Evolutionary conservation across 2,888 invertebrate species (phyloP), one percentile per base, ranked within the genome.

Genomic region (Drosophila emarginata): DNA sequence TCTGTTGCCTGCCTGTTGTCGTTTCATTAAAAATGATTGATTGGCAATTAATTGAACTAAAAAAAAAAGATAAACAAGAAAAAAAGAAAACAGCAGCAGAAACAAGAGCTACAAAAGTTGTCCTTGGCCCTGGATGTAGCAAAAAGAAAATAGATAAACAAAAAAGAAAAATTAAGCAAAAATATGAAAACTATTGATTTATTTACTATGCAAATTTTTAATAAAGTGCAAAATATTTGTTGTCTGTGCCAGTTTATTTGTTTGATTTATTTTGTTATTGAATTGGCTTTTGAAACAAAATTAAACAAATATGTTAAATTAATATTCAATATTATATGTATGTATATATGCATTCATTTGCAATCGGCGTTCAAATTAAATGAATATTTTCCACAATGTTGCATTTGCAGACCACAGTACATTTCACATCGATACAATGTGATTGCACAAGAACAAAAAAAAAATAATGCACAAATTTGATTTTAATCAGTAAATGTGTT

Each of bases 1-100:
- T n/a, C 39, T 14, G 52, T 45, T 40, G 36, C 40, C 60, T 64
- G 60, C 59, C 71, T 50, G 61, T 63, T 62, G 74, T 71, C 74
- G 74, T 83, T 87, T 89, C 89, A 87, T 89, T 88, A 89, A 87
- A 89, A 85, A 87, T 89, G 89, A 89, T 89, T 88, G 88, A 89
- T 89, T 86, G 88, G 73, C 88, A 86, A 89, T 87, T 89, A 89
- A 89, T 89, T 89, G 83, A 87, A 89, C 78, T 60, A 21, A 12
- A 28, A 18, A 60, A 54, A 37, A 63, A 18, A 14, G 9, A 21
- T 12, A 28, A 28, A 28, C 12, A n/a, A 61, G n/a, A 14, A 5
- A 51, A 32, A 26, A 28, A 50, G 1, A 14, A 60, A 18, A 51
- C 14, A 40, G 14, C 15, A 26, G 12, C 6, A 1, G 50, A n/a